Conservation (phyloP, 1,140 invertebrate species). For the Megathymus violae region DNA sequence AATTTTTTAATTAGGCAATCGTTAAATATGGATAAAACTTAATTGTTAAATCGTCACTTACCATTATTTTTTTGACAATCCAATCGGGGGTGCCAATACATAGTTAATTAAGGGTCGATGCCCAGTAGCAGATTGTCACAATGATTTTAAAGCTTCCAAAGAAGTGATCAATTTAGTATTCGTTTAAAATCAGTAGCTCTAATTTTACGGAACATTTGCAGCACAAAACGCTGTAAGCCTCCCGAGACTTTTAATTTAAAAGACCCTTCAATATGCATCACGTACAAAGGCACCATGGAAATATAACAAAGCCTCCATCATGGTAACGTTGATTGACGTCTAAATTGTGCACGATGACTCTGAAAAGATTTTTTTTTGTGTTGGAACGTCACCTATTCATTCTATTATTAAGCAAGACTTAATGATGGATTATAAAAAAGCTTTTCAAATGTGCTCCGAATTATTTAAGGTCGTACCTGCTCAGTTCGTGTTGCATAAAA, state of each 20-base stretch:
- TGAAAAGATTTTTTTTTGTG: slow-evolving; percentile 54
- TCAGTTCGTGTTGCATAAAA: slow-evolving; percentile 41
- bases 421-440: slow-evolving; percentile 50
- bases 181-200: slow-evolving; percentile 46
- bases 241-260: slow-evolving; percentile 39
- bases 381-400: slow-evolving; percentile 56
- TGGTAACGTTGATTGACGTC: slow-evolving; percentile 66
- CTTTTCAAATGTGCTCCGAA: slow-evolving; percentile 37
- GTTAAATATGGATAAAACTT: too few relatives aligned
- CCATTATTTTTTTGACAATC: slow-evolving; percentile 20
- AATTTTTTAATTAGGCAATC: too few relatives aligned
- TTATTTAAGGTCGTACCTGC: slow-evolving; percentile 41
- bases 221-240: slow-evolving; percentile 45
- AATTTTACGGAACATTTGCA: slow-evolving; percentile 71
- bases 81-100: too few relatives aligned
- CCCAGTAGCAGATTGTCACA: not conserved
- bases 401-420: slow-evolving; percentile 45
- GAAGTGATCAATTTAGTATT: not conserved
- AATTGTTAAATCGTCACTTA: too few relatives aligned
- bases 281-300: slow-evolving; percentile 58
- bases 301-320: slow-evolving; percentile 51
- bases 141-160: not conserved
- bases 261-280: slow-evolving; percentile 44
- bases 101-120: not conserved
- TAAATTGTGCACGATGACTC: slow-evolving; percentile 57